Evolutionary conservation across 2,113 vertebrate species (phyloP), one percentile per base, ranked within the genome.

Genomic region (Sceloporus tristichus): DNA sequence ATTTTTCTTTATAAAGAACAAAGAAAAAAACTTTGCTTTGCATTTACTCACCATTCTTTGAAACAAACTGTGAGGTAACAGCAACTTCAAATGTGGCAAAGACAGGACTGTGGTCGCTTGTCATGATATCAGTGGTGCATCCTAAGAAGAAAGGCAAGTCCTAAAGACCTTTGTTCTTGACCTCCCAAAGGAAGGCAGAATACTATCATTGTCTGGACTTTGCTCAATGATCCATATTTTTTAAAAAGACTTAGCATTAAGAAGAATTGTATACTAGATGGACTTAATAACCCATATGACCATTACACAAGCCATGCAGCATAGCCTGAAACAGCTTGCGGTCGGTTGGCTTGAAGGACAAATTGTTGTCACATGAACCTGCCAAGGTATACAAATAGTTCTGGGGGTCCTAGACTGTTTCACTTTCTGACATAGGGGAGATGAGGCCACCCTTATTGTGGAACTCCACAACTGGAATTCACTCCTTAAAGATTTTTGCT

Each of bases 21-120:
- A 34, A 9, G 38, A 25, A 23, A 42, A 6, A 6, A n/a, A 48
- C 70, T 34, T 40, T 48, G 3, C 21, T 0, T 5, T 16, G 14
- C 19, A 21, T 79, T 11, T 0, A 90, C 97, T 96, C 92, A 99
- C 99, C 98, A 0, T 98, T 98, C 93, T 99, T 99, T 82, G 99
- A 99, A 93, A 99, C 98, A 86, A 98, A 99, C 95, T 99, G 99
- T 7, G 98, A 99, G 40, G 98, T 98, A 78, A 99, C 99, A n/a
- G 98, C 99, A 21, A 98, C 98, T 96, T 99, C 98, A 93, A 99
- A 99, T 0, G 98, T 98, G 75, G 98, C 98, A 88, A 99, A 99
- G 42, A 99, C 98, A 0, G 99, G 99, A 21, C 98, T 99, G 95
- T 99, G 99, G 95, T 99, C 99, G 40, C 99, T 99, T 0, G 99